A percentile compares a stretch with the other conserved stretches of the same genome.
These are phyloP conservation scores for Xenops minutus DNA, from an alignment of 2,797 vertebrate genomes.

Conservation along the genomic window DNA sequence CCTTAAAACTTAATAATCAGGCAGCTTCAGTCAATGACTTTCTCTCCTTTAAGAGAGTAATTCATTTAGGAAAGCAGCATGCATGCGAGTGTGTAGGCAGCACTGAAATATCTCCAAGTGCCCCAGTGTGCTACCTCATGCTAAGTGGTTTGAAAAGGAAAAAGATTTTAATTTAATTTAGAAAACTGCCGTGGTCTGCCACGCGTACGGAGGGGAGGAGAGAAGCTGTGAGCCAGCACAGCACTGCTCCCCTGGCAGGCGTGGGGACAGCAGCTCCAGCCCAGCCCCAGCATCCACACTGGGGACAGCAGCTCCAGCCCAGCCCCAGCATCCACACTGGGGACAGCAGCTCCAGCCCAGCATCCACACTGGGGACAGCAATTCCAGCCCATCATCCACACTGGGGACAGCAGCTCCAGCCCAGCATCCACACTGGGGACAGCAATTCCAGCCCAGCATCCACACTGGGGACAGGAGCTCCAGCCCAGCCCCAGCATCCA, in stretches of 20 bases:
- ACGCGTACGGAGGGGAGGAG: rapidly evolving
- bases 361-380: not conserved
- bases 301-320: not conserved
- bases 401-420: not conserved
- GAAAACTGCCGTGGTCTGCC: not conserved
- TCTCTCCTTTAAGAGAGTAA: conserved; percentile 12
- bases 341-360: not conserved
- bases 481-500: not conserved
- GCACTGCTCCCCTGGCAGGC: not conserved
- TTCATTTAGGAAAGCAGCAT: conserved; percentile 55
- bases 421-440: not conserved
- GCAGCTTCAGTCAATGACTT: conserved; percentile 19
- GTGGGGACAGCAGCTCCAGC: not conserved
- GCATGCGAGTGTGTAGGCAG: conserved; percentile 5
- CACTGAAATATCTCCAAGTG: not conserved
- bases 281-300: not conserved
- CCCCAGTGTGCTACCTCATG: conserved; percentile 16
- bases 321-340: not conserved
- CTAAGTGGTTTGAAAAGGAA: conserved; percentile 44
- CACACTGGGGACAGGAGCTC: not conserved
- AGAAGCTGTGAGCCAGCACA: not conserved
- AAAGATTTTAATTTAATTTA: conserved; percentile 56
- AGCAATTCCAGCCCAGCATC: not conserved
- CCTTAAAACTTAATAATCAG: conserved; percentile 45
- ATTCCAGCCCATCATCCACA: too few relatives aligned